A percentile compares a stretch with the other conserved stretches of the same genome.
Evolutionary conservation across 2,797 vertebrate species (phyloP).

Genomic region (Varecia variegata): DNA sequence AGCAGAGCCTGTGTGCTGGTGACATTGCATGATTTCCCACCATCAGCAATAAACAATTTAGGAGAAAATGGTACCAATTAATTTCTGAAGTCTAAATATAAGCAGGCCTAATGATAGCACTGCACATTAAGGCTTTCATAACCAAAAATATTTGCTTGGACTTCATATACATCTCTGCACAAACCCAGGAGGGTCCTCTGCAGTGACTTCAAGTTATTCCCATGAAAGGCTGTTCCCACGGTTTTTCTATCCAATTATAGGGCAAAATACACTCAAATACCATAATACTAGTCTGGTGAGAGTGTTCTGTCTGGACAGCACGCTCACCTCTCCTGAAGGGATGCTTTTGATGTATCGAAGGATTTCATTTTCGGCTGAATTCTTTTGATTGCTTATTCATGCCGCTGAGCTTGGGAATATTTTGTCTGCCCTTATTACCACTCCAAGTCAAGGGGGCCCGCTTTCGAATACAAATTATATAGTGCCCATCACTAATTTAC

Average conservation of each 20-base stretch:
- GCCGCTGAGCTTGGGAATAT: slow-evolving; percentile 47
- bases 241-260: slow-evolving; percentile 55
- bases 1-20: not conserved
- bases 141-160: slow-evolving; percentile 24
- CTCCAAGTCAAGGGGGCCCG: slow-evolving; percentile 18
- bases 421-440: slow-evolving; percentile 58
- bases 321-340: slow-evolving; percentile 76
- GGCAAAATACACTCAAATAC: slow-evolving; percentile 48
- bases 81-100: slow-evolving; percentile 26
- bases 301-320: slow-evolving; percentile 63
- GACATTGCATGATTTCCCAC: not conserved
- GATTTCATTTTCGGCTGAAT: slow-evolving; percentile 77
- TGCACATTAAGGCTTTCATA: not conserved
- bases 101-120: not conserved
- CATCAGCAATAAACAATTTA: not conserved
- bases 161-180: not conserved
- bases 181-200: slow-evolving; percentile 56
- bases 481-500: slow-evolving; percentile 45
- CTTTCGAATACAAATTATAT: slow-evolving; percentile 56
- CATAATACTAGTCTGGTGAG: slow-evolving; percentile 70
- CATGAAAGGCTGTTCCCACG: slow-evolving; percentile 76
- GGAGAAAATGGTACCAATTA: slow-evolving; percentile 31
- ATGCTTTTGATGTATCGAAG: slow-evolving; percentile 81
- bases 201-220: slow-evolving; percentile 58
- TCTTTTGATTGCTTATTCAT: slow-evolving; percentile 77